phyloP scores from a whole-genome alignment of 2,113 vertebrate genomes.

The Phrynosoma blainvillii region DNA sequence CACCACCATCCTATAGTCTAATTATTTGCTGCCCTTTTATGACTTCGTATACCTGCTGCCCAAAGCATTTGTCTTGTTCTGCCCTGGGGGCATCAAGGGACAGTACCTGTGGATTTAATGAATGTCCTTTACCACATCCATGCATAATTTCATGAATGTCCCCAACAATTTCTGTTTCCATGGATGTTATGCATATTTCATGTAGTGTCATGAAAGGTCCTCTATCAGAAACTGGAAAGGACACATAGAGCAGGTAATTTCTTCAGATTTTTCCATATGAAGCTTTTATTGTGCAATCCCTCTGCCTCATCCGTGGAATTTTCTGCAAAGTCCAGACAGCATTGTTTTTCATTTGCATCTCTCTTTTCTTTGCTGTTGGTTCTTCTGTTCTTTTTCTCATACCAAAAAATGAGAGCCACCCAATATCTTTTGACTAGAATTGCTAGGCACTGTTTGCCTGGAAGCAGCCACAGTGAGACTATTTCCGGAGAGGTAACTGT shows the following conservation, averaged over 20 bases:
- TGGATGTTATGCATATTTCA: neutral
- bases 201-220: neutral
- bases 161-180: neutral
- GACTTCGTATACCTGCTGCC: no score
- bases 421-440: neutral
- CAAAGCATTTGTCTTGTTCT: no score
- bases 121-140: no score
- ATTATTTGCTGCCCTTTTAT: no score
- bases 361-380: neutral
- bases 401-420: neutral
- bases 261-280: neutral
- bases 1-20: no score
- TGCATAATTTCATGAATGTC: no score
- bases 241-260: neutral
- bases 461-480: neutral
- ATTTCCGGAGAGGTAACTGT: neutral
- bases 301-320: neutral
- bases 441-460: neutral
- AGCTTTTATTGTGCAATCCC: neutral
- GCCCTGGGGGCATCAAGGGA: no score
- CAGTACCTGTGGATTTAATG: no score
- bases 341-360: neutral
- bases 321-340: neutral
- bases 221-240: neutral
- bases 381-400: neutral